Conservation (phyloP, 2,888 invertebrate genomes). For the Hirtodrosophila trivittata region DNA sequence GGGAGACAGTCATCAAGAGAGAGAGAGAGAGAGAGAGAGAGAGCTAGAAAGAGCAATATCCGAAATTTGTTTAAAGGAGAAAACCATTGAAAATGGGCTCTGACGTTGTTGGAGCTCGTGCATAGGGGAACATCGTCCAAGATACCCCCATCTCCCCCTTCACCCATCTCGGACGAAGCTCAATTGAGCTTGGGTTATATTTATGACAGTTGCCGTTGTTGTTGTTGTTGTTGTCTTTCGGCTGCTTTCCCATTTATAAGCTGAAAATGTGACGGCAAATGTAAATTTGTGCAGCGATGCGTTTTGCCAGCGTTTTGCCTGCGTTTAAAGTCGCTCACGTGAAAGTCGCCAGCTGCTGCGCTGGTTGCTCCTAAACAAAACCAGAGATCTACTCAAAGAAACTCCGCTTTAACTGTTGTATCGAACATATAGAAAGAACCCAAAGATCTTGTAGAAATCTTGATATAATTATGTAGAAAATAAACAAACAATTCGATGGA, state of each 20-base stretch:
- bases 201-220: slow-evolving; percentile 69
- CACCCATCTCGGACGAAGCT: slow-evolving; percentile 35
- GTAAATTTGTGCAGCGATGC: slow-evolving; percentile 77
- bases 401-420: too few species aligned
- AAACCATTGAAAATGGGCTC: slow-evolving; percentile 57
- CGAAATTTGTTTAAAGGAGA: slow-evolving; percentile 70
- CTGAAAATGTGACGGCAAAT: slow-evolving; percentile 57
- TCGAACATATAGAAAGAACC: too few species aligned
- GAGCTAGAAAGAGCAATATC: slow-evolving; percentile 9
- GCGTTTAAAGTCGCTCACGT: slow-evolving; percentile 69
- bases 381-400: too few species aligned
- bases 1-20: too few species aligned
- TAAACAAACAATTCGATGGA: too few species aligned
- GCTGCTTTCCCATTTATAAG: slow-evolving; percentile 65
- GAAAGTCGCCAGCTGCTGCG: slow-evolving; percentile 54
- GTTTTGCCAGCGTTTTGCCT: slow-evolving; percentile 68
- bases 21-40: too few species aligned
- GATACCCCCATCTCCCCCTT: slow-evolving; percentile 17
- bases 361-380: neutral
- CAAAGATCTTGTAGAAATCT: too few species aligned
- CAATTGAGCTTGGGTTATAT: slow-evolving; percentile 74
- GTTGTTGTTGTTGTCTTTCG: slow-evolving; percentile 31
- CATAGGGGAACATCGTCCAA: too few species aligned
- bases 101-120: neutral
- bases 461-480: too few species aligned